A percentile compares a stretch with the other conserved stretches of the same genome.
Evolutionary conservation across 2,113 vertebrate species (phyloP).

Genomic region (Tragelaphus scriptus): DNA sequence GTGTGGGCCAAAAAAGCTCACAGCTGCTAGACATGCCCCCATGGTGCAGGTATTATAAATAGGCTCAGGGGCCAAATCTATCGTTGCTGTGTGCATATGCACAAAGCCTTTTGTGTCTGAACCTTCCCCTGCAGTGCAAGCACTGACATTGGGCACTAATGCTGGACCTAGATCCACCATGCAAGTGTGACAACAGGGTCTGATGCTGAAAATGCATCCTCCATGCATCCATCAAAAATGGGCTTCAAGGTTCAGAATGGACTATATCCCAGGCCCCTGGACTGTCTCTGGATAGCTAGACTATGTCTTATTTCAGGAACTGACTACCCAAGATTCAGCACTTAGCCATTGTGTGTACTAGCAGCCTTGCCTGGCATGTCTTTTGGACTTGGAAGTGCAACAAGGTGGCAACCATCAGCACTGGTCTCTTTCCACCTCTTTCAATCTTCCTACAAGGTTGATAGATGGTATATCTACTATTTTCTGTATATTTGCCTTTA

Average conservation of each 20-base stretch:
- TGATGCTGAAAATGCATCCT: background rate
- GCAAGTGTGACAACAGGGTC: background rate
- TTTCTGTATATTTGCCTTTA: background rate
- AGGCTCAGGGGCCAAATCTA: background rate
- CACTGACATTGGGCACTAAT: background rate
- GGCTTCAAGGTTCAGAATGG: background rate
- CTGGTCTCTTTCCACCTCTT: background rate
- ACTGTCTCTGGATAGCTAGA: background rate
- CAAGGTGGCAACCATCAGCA: background rate
- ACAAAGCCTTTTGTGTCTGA: background rate
- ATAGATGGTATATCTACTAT: background rate
- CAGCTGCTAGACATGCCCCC: background rate
- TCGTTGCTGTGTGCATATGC: background rate
- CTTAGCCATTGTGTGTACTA: background rate
- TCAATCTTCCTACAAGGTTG: background rate
- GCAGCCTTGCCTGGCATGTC: background rate
- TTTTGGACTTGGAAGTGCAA: background rate
- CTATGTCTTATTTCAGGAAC: background rate
- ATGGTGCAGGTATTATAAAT: background rate
- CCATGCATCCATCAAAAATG: background rate
- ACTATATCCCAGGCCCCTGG: background rate
- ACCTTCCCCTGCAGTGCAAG: background rate
- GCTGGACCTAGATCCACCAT: background rate
- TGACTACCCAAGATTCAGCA: background rate
- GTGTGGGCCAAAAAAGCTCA: background rate